Evolutionary conservation across 2,113 vertebrate species (phyloP).

Genomic region (Nothobranchius kuhntae): DNA sequence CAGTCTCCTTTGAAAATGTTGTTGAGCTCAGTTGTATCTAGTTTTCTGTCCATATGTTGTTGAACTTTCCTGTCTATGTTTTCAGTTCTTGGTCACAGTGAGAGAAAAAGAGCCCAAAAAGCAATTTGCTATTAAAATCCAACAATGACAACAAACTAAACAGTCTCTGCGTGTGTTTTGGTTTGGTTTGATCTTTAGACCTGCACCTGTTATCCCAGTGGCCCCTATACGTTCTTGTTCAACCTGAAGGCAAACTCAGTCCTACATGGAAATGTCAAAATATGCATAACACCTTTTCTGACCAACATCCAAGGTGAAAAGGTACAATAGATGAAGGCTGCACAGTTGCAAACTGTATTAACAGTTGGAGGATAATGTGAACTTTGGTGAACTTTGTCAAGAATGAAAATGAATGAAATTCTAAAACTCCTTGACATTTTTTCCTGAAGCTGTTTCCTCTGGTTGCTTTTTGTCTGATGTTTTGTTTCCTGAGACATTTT

Average conservation of each 20-base stretch:
- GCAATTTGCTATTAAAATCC: too few relatives aligned
- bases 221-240: neutral
- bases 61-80: too few relatives aligned
- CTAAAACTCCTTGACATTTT: too few relatives aligned
- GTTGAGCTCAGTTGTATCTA: too few relatives aligned
- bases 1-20: too few relatives aligned
- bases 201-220: conserved; percentile 9
- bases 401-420: neutral
- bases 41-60: too few relatives aligned
- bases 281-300: conserved; percentile 1
- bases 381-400: conserved; percentile 1
- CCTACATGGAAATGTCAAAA: neutral
- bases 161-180: neutral
- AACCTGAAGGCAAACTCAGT: neutral
- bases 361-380: neutral
- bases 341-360: neutral
- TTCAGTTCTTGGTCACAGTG: too few relatives aligned
- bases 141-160: too few relatives aligned
- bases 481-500: too few relatives aligned
- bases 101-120: too few relatives aligned
- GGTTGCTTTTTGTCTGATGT: too few relatives aligned
- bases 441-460: too few relatives aligned
- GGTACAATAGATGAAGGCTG: neutral
- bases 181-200: neutral
- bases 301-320: neutral